Evolutionary conservation across 2,797 vertebrate genomes (phyloP).

Genomic region (Danio tinwini): DNA sequence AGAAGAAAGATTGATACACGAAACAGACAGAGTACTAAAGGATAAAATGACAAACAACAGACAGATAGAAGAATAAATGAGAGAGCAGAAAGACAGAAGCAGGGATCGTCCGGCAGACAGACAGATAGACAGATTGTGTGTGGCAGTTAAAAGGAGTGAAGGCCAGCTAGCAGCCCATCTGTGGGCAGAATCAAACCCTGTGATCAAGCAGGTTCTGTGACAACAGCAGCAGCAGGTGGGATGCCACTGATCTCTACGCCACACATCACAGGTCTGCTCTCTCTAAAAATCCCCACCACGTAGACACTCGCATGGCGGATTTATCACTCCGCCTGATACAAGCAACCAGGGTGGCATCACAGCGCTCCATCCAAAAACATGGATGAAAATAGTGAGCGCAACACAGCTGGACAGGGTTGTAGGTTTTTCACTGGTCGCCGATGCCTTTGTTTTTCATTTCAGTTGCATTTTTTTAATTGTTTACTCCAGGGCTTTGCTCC

Average conservation of each 20-base stretch:
- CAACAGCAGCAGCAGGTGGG: conserved; percentile 44
- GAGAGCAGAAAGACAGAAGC: not conserved
- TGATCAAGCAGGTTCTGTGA: conserved; percentile 35
- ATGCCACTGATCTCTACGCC: conserved; percentile 12
- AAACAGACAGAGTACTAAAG: not conserved
- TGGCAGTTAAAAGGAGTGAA: conserved; percentile 16
- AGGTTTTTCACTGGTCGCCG: conserved; percentile 24
- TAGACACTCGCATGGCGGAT: conserved; percentile 13
- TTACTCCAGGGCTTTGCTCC: conserved; percentile 55
- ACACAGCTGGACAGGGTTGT: conserved; percentile 35
- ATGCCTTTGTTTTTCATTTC: conserved; percentile 51
- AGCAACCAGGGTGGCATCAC: not conserved
- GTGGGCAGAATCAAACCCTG: conserved; percentile 26
- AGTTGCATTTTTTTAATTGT: conserved; percentile 61
- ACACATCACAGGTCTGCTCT: conserved; percentile 28
- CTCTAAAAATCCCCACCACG: conserved; percentile 30
- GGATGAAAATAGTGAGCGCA: conserved; percentile 21
- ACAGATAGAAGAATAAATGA: not conserved
- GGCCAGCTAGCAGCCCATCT: conserved; percentile 39
- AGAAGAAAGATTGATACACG: not conserved
- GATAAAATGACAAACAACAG: not conserved
- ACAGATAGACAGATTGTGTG: not conserved
- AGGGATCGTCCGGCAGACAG: not conserved
- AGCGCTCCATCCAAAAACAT: conserved; percentile 40
- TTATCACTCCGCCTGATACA: conserved; percentile 35